These are phyloP conservation scores for Channallabes apus DNA, from an alignment of 2,797 vertebrate species.

Conservation along the genomic window DNA sequence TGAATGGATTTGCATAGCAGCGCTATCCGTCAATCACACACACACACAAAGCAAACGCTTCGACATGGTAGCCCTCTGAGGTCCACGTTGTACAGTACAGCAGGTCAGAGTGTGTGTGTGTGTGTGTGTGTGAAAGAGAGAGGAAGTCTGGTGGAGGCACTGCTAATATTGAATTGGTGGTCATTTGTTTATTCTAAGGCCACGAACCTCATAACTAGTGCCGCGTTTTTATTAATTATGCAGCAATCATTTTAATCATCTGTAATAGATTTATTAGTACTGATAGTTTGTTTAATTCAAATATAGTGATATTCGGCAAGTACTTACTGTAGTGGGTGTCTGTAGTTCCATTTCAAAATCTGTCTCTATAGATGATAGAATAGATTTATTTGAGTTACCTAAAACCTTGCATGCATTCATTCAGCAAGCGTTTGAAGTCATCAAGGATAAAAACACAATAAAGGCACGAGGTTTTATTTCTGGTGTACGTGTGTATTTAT, in stretches of 20 bases:
- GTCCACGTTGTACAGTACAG: not conserved
- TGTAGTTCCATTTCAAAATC: not conserved
- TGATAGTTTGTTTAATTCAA: not conserved
- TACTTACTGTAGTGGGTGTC: not conserved
- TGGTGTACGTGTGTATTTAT: too few species aligned
- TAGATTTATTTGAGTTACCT: not conserved
- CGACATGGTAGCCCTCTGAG: not conserved
- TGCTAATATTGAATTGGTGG: not conserved
- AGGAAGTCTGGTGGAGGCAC: not conserved
- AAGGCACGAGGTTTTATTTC: not conserved
- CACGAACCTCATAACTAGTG: not conserved
- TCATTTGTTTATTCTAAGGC: not conserved
- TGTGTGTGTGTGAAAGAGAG: not conserved
- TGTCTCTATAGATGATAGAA: not conserved
- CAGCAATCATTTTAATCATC: slow-evolving; percentile 16
- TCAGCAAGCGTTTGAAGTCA: not conserved
- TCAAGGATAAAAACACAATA: not conserved
- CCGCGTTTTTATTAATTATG: slow-evolving; percentile 11
- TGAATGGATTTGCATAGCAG: not conserved
- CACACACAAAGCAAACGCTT: not conserved
- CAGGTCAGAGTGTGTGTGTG: not conserved
- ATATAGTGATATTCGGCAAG: not conserved
- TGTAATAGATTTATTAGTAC: not conserved
- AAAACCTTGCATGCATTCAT: not conserved
- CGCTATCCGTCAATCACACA: not conserved